These are phyloP conservation scores for Diachasma alloeum DNA, from an alignment of 1,140 invertebrate species.

Conservation along the genomic window DNA sequence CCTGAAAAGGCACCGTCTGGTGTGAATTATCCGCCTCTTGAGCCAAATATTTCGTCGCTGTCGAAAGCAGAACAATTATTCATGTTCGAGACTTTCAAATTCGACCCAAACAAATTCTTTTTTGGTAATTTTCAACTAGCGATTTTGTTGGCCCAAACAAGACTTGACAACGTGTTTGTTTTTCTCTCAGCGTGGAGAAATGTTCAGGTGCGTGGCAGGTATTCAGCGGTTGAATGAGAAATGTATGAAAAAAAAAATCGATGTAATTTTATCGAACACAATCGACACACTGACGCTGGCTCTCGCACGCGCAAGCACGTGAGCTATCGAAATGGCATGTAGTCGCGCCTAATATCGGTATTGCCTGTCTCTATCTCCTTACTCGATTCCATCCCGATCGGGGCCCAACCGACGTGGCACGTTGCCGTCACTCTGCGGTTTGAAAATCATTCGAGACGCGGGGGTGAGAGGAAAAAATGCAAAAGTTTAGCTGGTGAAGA, in stretches of 20 bases:
- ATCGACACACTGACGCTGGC: neutral
- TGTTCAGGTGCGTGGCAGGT: neutral
- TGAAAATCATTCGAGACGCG: neutral
- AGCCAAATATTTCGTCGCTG: too few species aligned
- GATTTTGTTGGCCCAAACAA: too few species aligned
- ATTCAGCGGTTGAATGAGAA: neutral
- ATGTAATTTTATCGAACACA: neutral
- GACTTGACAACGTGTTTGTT: too few species aligned
- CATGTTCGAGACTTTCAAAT: too few species aligned
- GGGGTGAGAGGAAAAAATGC: neutral
- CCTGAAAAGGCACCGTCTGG: too few species aligned
- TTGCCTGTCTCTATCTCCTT: neutral
- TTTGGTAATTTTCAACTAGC: too few species aligned
- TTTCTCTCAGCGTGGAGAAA: too few species aligned
- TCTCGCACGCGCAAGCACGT: neutral
- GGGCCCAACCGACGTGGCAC: too few species aligned
- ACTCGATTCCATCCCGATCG: neutral
- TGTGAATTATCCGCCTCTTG: too few species aligned
- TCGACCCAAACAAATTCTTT: too few species aligned
- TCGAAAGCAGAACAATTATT: too few species aligned
- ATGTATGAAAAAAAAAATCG: neutral
- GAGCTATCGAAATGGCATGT: neutral
- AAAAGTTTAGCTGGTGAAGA: constrained; percentile 1
- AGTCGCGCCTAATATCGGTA: neutral
- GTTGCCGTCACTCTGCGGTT: neutral